These are phyloP conservation scores for Umimayanthus kanabou DNA, from an alignment of 92 coral and sea anemone species.

Conservation along the genomic window DNA sequence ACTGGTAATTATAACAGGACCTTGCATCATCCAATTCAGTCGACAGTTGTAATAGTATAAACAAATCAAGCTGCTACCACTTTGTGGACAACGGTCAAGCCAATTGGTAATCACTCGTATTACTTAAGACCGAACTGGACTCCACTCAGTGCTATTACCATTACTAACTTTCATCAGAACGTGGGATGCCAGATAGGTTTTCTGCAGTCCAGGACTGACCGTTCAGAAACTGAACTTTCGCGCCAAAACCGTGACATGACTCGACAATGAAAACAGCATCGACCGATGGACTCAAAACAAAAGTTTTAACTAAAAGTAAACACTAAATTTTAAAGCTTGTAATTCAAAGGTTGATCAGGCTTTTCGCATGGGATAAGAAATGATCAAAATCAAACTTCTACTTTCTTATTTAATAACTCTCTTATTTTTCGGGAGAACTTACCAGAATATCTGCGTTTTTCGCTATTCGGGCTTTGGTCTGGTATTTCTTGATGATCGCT, in stretches of 20 bases:
- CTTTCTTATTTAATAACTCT: background rate
- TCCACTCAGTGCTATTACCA: too few species aligned
- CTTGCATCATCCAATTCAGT: background rate
- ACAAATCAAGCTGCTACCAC: too few species aligned
- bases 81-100: too few species aligned
- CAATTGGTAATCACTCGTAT: too few species aligned
- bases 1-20: too few species aligned
- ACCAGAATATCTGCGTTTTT: slow-evolving; percentile 93
- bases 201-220: background rate
- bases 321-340: too few species aligned
- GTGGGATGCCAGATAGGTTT: background rate
- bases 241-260: background rate
- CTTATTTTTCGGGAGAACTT: background rate
- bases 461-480: slow-evolving; percentile 78
- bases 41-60: too few species aligned
- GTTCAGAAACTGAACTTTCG: background rate
- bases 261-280: background rate
- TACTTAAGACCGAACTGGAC: too few species aligned
- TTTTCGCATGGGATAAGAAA: background rate
- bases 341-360: too few species aligned
- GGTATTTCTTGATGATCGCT: slow-evolving; percentile 81
- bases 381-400: too few species aligned
- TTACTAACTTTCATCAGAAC: background rate
- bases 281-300: background rate
- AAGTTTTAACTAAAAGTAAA: too few species aligned